Conservation (phyloP, 2,797 vertebrate species). For the Sorex maritimensis region DNA sequence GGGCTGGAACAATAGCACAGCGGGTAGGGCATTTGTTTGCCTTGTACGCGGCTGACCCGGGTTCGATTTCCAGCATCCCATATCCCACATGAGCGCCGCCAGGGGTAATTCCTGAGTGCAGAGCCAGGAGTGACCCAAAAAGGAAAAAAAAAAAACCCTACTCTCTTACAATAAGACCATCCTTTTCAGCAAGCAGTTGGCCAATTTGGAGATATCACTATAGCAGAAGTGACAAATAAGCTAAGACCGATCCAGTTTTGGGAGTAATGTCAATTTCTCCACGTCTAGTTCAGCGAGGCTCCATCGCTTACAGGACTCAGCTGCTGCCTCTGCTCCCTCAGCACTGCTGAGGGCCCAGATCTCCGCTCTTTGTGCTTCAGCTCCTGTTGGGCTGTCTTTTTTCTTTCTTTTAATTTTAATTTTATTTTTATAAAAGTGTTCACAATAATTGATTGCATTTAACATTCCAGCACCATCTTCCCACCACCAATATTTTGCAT, state of each 20-base stretch:
- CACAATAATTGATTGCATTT: too few relatives aligned
- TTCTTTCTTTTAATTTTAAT: too few relatives aligned
- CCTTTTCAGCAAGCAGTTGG: slow-evolving; percentile 65
- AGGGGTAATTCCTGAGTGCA: too few relatives aligned
- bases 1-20: too few relatives aligned
- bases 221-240: neutral
- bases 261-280: slow-evolving; percentile 32
- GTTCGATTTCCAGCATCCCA: too few relatives aligned
- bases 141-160: neutral
- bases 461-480: too few relatives aligned
- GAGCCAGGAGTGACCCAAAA: too few relatives aligned
- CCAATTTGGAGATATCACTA: slow-evolving; percentile 62
- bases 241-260: slow-evolving; percentile 63
- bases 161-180: slow-evolving; percentile 66
- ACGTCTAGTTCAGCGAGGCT: slow-evolving; percentile 58
- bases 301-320: slow-evolving; percentile 97
- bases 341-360: slow-evolving; percentile 98
- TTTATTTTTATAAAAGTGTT: too few relatives aligned
- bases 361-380: slow-evolving; percentile 97
- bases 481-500: too few relatives aligned
- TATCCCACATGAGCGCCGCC: too few relatives aligned
- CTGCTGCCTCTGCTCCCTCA: slow-evolving; percentile 96
- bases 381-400: slow-evolving; percentile 93
- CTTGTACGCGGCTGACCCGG: too few relatives aligned
- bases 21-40: too few relatives aligned